Evolutionary conservation across 2,888 invertebrate species (phyloP), one percentile per base, ranked within the genome.

Genomic region (Drosophila sordidapex): DNA sequence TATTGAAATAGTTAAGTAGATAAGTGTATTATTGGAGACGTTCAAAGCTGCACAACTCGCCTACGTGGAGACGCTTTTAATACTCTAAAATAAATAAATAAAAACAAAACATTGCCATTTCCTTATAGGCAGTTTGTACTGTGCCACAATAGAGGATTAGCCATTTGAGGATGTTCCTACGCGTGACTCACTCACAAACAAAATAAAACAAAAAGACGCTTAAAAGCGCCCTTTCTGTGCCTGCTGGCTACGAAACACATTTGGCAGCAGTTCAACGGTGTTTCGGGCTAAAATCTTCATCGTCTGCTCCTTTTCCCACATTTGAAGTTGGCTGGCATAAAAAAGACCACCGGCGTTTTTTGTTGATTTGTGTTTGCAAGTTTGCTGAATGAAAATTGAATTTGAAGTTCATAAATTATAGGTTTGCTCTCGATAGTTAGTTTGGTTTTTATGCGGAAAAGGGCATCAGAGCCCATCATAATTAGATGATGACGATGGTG

Each of bases 381-480:
- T 87, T 79, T 79, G 76, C 56, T 84, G 85, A 85, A 85, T 85
- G 85, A 87, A 85, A 84, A 85, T 87, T 87, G 87, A 85, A 85
- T 85, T 85, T 84, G 70, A 81, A 74, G 87, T 81, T 87, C 74
- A 85, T 87, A 85, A 85, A 85, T 85, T 85, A 85, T 85, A 76
- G 87, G 85, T 81, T 79, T 82, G 83, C 75, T 63, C 57, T 43
- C 61, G 68, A 69, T 71, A 78, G 33, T 79, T 72, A 71, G 71
- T 64, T 66, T 52, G 78, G 51, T 75, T 79, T 79, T 79, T 79
- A 81, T 87, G 82, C 79, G 81, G 82, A 86, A 83, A 83, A 66
- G 73, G 78, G 65, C 72, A 69, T 48, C 67, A 29, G 43, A 43
- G 64, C 58, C 76, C 79, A 83, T 74, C 83, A 74, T 79, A 74